These are phyloP conservation scores for Antheraea pernyi DNA, from an alignment of 1,140 invertebrate species.

Conservation along the genomic window DNA sequence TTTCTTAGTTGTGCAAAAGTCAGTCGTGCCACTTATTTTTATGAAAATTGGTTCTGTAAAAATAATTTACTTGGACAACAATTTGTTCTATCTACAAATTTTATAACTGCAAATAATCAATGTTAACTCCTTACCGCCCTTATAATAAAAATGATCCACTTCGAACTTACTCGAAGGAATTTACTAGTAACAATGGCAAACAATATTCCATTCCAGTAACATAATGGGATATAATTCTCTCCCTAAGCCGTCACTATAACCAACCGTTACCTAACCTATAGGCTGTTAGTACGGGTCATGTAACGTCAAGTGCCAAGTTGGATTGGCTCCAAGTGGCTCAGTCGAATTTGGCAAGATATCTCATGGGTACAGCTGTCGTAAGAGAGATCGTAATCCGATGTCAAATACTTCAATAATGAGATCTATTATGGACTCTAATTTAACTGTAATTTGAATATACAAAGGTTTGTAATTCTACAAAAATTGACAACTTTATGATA, in stretches of 20 bases:
- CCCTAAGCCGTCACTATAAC: not conserved
- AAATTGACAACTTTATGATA: too few species aligned
- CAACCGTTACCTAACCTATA: conserved; percentile 19
- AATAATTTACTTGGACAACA: too few species aligned
- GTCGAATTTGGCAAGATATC: conserved; percentile 51
- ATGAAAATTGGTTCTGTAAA: too few species aligned
- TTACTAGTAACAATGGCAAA: not conserved
- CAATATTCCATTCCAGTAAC: not conserved
- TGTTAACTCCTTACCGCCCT: too few species aligned
- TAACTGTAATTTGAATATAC: too few species aligned
- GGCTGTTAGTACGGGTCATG: conserved; percentile 43
- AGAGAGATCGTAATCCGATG: conserved; percentile 7
- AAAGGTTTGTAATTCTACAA: too few species aligned
- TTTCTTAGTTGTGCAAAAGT: too few species aligned
- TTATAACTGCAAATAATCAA: too few species aligned
- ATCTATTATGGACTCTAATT: too few species aligned
- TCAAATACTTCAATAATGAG: not conserved
- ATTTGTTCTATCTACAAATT: too few species aligned
- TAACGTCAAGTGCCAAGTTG: conserved; percentile 48
- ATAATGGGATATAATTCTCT: conserved; percentile 3
- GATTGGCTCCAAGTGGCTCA: conserved; percentile 44
- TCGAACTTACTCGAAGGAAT: not conserved
- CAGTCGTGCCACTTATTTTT: too few species aligned
- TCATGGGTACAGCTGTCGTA: conserved; percentile 42
- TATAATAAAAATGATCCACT: not conserved